These are phyloP conservation scores for Agapetus fuscipes DNA, from an alignment of 2,888 invertebrate species.

Conservation along the genomic window DNA sequence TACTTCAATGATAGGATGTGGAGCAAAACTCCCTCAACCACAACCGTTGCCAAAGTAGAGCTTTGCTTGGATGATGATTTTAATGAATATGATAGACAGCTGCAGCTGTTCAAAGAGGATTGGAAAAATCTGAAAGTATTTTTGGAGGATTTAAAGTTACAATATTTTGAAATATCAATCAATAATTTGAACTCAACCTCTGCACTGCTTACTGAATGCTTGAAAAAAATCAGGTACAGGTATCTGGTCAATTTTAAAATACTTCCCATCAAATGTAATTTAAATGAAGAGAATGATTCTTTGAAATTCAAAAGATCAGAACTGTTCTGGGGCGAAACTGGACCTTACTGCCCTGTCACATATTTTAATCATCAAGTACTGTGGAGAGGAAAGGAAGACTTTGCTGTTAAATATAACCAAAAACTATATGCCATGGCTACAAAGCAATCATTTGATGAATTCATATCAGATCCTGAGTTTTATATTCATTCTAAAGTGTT, in stretches of 20 bases:
- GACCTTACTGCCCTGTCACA: conserved; percentile 52
- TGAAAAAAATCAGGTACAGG: conserved; percentile 6
- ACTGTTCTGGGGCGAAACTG: conserved; percentile 52
- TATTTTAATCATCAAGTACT: conserved; percentile 42
- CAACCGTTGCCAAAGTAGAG: not conserved
- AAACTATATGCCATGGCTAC: conserved; percentile 45
- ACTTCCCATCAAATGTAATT: no score
- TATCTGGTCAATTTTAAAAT: conserved; percentile 8
- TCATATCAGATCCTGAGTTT: conserved; percentile 39
- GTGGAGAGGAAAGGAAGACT: conserved; percentile 52
- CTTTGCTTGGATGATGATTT: conserved; percentile 2
- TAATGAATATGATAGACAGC: conserved; percentile 1
- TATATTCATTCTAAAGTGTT: conserved; percentile 41
- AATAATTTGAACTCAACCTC: conserved; percentile 1
- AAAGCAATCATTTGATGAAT: conserved; percentile 38
- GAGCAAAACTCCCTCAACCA: not conserved
- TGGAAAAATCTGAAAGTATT: conserved; percentile 35
- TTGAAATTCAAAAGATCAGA: no score
- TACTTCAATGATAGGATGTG: conserved; percentile 4
- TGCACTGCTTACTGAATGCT: conserved; percentile 4
- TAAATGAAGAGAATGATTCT: no score
- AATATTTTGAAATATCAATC: conserved; percentile 4
- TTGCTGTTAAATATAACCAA: conserved; percentile 40
- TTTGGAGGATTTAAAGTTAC: conserved; percentile 31
- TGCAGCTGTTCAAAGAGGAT: conserved; percentile 22